Evolutionary conservation across 1,140 invertebrate species (phyloP).

Genomic region (Cherax quadricarinatus): DNA sequence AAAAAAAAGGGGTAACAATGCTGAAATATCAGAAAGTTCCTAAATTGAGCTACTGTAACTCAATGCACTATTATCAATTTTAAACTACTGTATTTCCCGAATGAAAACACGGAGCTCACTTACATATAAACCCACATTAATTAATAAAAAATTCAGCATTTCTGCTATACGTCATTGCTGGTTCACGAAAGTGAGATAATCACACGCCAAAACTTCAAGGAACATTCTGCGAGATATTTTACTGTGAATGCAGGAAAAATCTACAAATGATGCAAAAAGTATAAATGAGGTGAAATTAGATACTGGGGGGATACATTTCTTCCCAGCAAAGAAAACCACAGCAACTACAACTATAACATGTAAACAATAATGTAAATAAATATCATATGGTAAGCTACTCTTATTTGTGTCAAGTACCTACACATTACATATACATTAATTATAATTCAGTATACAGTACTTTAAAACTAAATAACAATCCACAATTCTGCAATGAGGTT

Average conservation of each 20-base stretch:
- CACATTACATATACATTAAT: background rate
- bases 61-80: no score
- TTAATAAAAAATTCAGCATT: no score
- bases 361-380: slow-evolving; percentile 8
- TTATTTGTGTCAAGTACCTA: background rate
- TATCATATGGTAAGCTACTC: background rate
- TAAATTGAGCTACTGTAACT: no score
- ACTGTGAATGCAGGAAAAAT: background rate
- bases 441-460: background rate
- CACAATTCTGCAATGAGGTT: background rate
- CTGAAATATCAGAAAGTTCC: no score
- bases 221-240: background rate
- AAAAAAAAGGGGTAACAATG: no score
- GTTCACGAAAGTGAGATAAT: no score
- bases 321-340: background rate
- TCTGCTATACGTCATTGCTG: no score
- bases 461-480: background rate
- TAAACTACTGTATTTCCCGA: no score
- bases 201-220: no score
- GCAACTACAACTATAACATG: background rate
- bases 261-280: background rate
- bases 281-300: background rate
- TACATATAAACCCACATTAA: no score
- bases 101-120: no score
- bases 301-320: background rate